Conservation (phyloP, 2,888 invertebrate species). For the Branchellion lobata region DNA sequence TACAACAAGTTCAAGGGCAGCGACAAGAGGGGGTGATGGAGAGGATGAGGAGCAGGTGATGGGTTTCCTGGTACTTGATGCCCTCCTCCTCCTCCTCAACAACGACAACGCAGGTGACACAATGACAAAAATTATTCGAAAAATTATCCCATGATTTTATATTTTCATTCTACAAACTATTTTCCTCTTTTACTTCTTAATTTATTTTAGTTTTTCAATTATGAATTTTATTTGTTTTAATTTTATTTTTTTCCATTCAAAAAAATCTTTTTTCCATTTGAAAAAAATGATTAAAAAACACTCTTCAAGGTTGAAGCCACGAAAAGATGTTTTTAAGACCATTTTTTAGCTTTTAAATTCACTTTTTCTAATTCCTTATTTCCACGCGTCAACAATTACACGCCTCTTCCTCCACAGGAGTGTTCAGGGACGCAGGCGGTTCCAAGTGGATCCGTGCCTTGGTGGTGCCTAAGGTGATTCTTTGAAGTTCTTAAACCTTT, state of each 20-base stretch:
- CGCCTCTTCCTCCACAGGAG: constrained; percentile 63
- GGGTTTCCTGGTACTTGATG: constrained; percentile 82
- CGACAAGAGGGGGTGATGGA: neutral
- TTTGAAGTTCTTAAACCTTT: neutral
- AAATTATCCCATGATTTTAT: neutral
- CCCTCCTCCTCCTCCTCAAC: constrained; percentile 78
- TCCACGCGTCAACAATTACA: neutral
- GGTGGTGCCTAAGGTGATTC: constrained; percentile 57
- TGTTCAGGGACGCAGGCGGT: constrained; percentile 83
- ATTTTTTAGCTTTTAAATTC: too few relatives aligned
- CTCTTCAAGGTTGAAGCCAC: too few relatives aligned
- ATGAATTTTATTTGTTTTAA: too few relatives aligned
- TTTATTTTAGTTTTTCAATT: too few relatives aligned
- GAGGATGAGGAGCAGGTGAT: constrained; percentile 68
- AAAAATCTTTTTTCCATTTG: too few relatives aligned
- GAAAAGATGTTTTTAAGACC: too few relatives aligned
- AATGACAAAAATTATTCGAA: neutral
- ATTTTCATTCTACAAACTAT: too few relatives aligned
- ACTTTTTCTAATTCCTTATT: neutral
- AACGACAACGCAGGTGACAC: constrained; percentile 76
- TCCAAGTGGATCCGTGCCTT: constrained; percentile 87
- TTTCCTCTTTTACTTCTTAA: too few relatives aligned
- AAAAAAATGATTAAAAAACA: too few relatives aligned
- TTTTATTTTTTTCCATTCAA: too few relatives aligned
- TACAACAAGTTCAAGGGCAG: neutral